Evolutionary conservation across 2,888 invertebrate genomes (phyloP), one percentile per base, ranked within the genome.

Genomic region (Eudasyphora cyanicolor): DNA sequence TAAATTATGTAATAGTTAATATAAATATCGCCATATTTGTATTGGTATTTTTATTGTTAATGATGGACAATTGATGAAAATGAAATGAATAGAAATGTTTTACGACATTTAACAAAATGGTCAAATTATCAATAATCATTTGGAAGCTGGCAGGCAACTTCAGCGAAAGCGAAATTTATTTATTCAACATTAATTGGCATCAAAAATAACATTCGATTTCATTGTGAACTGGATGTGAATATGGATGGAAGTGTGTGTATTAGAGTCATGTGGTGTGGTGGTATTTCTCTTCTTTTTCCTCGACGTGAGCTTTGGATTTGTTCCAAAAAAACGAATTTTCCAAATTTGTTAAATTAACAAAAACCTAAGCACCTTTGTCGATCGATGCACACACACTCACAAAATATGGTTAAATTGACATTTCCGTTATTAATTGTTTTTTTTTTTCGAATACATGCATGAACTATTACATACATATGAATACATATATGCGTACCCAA

Each of bases 391-490:
- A 45, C 14, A 60, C 29, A 32, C 29, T 14, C 8, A 60, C 57
- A 14, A 57, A 57, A 32, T 29, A 60, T 27, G 27, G 27, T 32
- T 29, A 62, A 62, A 62, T 64, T 64, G 64, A 38, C 64, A 64
- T 64, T 64, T 64, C 64, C 64, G 64, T 64, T 64, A 64, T 64
- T 64, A 19, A 27, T 6, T n/a, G 10, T 14, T 60, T n/a, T 5
- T 27, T 54, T 54, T 3, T 3, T 14, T 38, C 6, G 38, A 38
- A 38, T 38, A 38, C 10, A 8, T 38, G 8, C 10, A 8, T 12
- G 14, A 6, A 38, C 14, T n/a, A n/a, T n/a, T n/a, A n/a, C n/a
- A n/a, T n/a, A n/a, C n/a, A n/a, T n/a, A n/a, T n/a, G n/a, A n/a
- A n/a, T n/a, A n/a, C n/a, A n/a, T n/a, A n/a, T n/a, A n/a, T n/a